These are phyloP conservation scores for Synanthedon andrenaeformis DNA, from an alignment of 2,888 invertebrate species.

Conservation along the genomic window DNA sequence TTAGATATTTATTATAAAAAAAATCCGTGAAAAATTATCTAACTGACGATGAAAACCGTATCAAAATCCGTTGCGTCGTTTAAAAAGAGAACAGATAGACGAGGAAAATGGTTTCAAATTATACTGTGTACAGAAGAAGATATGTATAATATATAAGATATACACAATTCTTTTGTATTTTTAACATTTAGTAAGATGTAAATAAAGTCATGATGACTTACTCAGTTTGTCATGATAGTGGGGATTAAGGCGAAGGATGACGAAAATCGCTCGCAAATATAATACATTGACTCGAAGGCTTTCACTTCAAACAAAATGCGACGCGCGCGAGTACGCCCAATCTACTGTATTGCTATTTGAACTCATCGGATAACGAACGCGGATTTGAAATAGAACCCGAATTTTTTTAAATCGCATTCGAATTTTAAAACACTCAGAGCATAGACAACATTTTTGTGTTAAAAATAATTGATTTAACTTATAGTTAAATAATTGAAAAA, in stretches of 20 bases:
- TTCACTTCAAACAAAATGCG: constrained; percentile 64
- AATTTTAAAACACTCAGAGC: constrained; percentile 16
- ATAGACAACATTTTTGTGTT: constrained; percentile 12
- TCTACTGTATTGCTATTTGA: constrained; percentile 40
- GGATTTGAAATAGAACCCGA: constrained; percentile 4
- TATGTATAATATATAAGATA: too few relatives aligned
- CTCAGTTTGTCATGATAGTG: constrained; percentile 29
- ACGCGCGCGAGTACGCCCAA: constrained; percentile 37
- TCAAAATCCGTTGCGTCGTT: too few relatives aligned
- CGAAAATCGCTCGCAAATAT: constrained; percentile 61
- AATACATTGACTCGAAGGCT: constrained; percentile 54
- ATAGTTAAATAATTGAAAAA: too few relatives aligned
- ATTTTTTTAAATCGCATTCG: constrained; percentile 11
- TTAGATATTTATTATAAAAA: too few relatives aligned
- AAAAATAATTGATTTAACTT: background rate
- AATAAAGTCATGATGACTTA: too few relatives aligned
- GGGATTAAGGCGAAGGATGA: constrained; percentile 51
- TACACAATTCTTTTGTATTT: too few relatives aligned
- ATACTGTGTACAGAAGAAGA: too few relatives aligned
- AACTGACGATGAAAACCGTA: too few relatives aligned
- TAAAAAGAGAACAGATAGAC: too few relatives aligned
- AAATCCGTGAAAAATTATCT: too few relatives aligned
- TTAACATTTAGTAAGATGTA: too few relatives aligned
- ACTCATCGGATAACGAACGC: constrained; percentile 44
- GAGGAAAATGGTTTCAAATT: too few relatives aligned